Conservation (phyloP, 1,140 invertebrate species). For the Drosophila aff. region DNA sequence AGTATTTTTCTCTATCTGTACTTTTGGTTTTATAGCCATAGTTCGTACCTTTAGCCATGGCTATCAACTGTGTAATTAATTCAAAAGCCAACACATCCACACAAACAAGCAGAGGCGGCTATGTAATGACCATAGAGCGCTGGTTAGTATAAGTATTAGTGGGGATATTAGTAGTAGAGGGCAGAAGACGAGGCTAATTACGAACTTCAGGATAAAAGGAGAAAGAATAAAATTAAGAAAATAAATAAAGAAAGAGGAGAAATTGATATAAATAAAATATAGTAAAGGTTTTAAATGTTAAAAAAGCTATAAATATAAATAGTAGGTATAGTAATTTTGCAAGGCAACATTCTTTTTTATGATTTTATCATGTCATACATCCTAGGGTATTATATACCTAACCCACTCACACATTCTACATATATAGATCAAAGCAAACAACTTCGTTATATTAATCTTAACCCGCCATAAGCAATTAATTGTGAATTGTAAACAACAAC, state of each 20-base stretch:
- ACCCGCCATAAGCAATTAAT: slow-evolving; percentile 17
- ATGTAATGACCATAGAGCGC: slow-evolving; percentile 36
- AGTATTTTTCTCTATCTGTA: slow-evolving; percentile 2
- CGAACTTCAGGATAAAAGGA: background rate
- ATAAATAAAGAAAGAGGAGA: background rate
- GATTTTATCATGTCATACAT: too few relatives aligned
- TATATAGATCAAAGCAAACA: slow-evolving; percentile 7
- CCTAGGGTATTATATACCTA: background rate
- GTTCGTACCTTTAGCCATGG: slow-evolving; percentile 38
- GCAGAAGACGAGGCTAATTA: slow-evolving; percentile 23
- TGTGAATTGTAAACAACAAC: slow-evolving; percentile 21
- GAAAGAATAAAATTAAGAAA: background rate
- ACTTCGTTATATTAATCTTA: slow-evolving; percentile 1
- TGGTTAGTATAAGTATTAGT: slow-evolving; percentile 15
- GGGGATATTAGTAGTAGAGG: slow-evolving; percentile 2
- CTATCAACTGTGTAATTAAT: slow-evolving; percentile 78
- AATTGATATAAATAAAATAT: background rate
- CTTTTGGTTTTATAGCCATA: slow-evolving; percentile 15
- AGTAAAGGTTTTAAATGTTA: too few relatives aligned
- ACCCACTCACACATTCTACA: background rate
- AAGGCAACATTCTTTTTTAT: too few relatives aligned
- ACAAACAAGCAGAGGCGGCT: slow-evolving; percentile 20
- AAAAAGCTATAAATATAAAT: background rate
- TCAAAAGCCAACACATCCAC: slow-evolving; percentile 61
- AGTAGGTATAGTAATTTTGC: background rate